Conservation (phyloP, 53 echinoderm and acorn worm genomes). For the Echinometra lucunter region DNA sequence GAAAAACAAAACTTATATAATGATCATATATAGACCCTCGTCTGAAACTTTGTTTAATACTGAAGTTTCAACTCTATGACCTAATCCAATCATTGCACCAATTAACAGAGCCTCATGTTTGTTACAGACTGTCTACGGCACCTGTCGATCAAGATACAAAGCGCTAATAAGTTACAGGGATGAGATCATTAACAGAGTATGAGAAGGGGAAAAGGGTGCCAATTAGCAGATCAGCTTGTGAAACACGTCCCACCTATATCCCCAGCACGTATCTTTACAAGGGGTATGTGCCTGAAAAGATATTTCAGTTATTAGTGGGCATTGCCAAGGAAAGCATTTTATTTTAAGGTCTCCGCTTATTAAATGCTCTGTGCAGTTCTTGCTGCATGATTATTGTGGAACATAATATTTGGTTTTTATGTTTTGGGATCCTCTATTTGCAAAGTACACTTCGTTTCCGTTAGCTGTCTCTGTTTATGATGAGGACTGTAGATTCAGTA, state of each 20-base stretch:
- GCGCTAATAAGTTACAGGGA: constrained; percentile 19
- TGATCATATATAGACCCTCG: not conserved
- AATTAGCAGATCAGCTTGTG: not conserved
- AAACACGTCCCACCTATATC: not conserved
- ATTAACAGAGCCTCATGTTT: not conserved
- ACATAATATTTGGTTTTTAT: not conserved
- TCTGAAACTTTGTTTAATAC: not conserved
- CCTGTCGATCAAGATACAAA: not conserved
- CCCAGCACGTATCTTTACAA: not conserved
- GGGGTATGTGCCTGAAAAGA: not conserved
- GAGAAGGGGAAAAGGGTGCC: not conserved
- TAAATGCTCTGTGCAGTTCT: not conserved
- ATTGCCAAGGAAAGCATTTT: not conserved
- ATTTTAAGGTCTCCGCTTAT: not conserved
- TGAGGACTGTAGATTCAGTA: not conserved
- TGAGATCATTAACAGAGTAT: constrained; percentile 21
- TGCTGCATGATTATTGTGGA: not conserved
- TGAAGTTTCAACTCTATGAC: not conserved
- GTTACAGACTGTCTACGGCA: not conserved
- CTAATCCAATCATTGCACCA: not conserved
- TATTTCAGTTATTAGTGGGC: not conserved
- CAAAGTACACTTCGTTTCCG: not conserved
- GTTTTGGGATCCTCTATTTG: not conserved
- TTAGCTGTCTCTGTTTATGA: not conserved
- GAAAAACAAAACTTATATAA: not conserved